Evolutionary conservation across 1,140 invertebrate genomes (phyloP), one percentile per base, ranked within the genome.

Genomic region (Orchestia grillus): DNA sequence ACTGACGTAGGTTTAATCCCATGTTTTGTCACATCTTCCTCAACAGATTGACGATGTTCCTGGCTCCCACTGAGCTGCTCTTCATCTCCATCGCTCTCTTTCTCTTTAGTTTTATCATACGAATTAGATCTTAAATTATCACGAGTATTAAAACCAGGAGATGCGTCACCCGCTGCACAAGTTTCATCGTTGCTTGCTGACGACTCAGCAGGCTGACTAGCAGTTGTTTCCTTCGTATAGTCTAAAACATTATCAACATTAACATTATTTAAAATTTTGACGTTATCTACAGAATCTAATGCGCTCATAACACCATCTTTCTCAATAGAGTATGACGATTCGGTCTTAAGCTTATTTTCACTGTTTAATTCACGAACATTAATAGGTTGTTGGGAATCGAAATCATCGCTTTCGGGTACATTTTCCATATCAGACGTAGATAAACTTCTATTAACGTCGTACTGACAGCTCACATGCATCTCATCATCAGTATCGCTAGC

Each of bases 401-500:
- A 44, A 40, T 94, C 92, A 44, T 94, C 92, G 43, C 11, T 94
- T 19, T 94, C 92, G 36, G 43, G 43, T 11, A 47, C 19, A 43
- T 96, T 94, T 87, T 96, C 96, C 41, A 57, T 77, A 36, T 96
- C 96, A 40, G 96, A 96, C 0, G 94, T 90, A 43, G 96, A 97
- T 88, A 96, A 96, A n/a, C 95, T 96, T 62, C 96, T 95, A 11
- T 95, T 96, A 95, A 97, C 96, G 88, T 95, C 96, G 77, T 97
- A 97, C 94, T 96, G 90, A 87, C 96, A 96, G 57, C 96, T 96
- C 77, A 97, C 96, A 90, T 97, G 96, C 44, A 95, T 96, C 28
- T 97, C 96, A 62, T 97, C 96, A 96, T 97, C 96, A 45, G 96
- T 97, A 41, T 97, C 96, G 57, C 96, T 96, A 47, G 53, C 96